Conservation (phyloP, 2,797 vertebrate species). For the Antrozous pallidus region DNA sequence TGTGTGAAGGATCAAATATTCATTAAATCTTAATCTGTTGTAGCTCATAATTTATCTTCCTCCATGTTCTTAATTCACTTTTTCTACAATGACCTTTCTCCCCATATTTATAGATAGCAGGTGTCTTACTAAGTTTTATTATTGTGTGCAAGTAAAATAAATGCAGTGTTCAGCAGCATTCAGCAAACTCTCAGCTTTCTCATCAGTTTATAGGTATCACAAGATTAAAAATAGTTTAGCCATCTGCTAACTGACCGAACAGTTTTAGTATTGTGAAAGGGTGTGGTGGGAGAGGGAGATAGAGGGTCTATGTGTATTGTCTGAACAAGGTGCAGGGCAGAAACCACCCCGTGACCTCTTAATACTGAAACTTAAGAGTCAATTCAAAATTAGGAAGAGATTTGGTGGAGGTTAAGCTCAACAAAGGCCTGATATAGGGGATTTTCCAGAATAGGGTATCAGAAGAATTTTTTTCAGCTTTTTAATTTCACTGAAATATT, state of each 20-base stretch:
- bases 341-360: constrained; percentile 65
- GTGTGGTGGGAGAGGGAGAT: constrained; percentile 45
- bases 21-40: not conserved
- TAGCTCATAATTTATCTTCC: not conserved
- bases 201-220: constrained; percentile 48
- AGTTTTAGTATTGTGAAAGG: constrained; percentile 71
- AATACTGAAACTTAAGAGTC: constrained; percentile 74
- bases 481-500: constrained; percentile 23
- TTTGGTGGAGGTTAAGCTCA: constrained; percentile 59
- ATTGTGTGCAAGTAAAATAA: not conserved
- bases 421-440: constrained; percentile 41
- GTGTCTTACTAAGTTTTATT: not conserved
- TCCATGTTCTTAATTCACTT: not conserved
- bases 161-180: constrained; percentile 2
- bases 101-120: not conserved
- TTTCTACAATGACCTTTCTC: not conserved
- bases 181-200: constrained; percentile 40
- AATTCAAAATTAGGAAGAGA: constrained; percentile 75
- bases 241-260: constrained; percentile 70
- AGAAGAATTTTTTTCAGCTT: constrained; percentile 41
- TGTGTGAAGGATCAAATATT: not conserved
- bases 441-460: constrained; percentile 55
- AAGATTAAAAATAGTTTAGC: constrained; percentile 66
- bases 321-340: constrained; percentile 29
- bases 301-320: constrained; percentile 17